Conservation (phyloP, 2,888 invertebrate genomes). For the Dynastes tityus region DNA sequence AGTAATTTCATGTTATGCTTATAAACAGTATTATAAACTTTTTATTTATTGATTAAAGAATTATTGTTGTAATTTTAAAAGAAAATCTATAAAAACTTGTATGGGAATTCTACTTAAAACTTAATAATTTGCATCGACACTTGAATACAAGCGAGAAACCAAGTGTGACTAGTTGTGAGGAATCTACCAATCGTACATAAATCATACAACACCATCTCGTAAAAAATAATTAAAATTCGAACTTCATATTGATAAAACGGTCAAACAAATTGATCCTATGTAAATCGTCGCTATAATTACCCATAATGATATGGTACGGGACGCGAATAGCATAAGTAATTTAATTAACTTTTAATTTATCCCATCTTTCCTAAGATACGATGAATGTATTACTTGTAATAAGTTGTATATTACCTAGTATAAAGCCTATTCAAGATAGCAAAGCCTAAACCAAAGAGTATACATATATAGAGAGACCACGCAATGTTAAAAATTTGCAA, state of each 20-base stretch:
- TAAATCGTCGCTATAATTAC: constrained; percentile 44
- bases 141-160: too few relatives aligned
- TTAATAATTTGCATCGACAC: too few relatives aligned
- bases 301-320: constrained; percentile 37
- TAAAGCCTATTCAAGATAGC: neutral
- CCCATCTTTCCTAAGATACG: neutral
- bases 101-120: too few relatives aligned
- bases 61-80: too few relatives aligned
- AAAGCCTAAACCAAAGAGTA: neutral
- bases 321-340: constrained; percentile 32
- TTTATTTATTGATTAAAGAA: too few relatives aligned
- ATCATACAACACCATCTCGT: constrained; percentile 14
- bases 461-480: too few relatives aligned
- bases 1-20: too few relatives aligned
- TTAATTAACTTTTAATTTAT: constrained; percentile 47
- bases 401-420: neutral
- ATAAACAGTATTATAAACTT: too few relatives aligned
- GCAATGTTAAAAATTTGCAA: too few relatives aligned
- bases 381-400: neutral
- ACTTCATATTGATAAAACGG: constrained; percentile 44
- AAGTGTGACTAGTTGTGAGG: neutral
- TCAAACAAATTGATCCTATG: constrained; percentile 39
- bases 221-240: constrained; percentile 42
- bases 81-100: too few relatives aligned
- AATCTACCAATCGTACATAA: constrained; percentile 29